phyloP scores from a whole-genome alignment of 2,797 vertebrate genomes.

The Tachyglossus aculeatus region DNA sequence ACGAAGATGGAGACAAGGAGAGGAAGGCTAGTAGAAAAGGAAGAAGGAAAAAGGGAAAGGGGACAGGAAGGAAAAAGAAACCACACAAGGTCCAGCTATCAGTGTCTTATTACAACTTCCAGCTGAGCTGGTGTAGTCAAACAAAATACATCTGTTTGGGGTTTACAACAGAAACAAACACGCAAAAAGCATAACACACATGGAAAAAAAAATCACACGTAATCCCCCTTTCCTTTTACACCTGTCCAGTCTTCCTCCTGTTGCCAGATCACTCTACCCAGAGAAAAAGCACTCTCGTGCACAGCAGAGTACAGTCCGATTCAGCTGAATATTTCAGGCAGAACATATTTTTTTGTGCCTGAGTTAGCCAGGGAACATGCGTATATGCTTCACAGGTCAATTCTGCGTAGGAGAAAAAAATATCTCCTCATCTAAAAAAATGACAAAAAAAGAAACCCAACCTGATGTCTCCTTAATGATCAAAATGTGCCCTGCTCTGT shows the following conservation, averaged over 20 bases:
- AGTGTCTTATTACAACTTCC: slow-evolving; percentile 27
- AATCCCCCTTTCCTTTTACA: not conserved
- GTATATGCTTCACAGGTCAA: no score
- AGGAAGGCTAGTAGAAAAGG: not conserved
- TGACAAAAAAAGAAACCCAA: no score
- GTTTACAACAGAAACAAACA: slow-evolving; percentile 58
- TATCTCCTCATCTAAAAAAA: no score
- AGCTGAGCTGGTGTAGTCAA: slow-evolving; percentile 26
- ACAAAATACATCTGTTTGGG: slow-evolving; percentile 52
- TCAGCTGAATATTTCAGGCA: not conserved
- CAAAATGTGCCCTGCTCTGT: no score
- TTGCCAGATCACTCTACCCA: not conserved
- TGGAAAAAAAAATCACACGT: not conserved
- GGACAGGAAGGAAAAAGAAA: not conserved
- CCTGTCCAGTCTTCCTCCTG: not conserved
- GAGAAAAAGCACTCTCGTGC: not conserved
- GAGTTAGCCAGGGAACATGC: no score
- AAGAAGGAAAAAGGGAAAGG: not conserved
- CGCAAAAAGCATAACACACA: slow-evolving; percentile 22
- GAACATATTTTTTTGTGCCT: not conserved
- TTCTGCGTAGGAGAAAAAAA: no score
- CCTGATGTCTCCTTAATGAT: no score
- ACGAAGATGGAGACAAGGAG: not conserved
- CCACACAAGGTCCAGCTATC: slow-evolving; percentile 28
- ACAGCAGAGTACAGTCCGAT: not conserved